Conservation (phyloP, 1,140 invertebrate species). For the Lordiphosa stackelbergi region DNA sequence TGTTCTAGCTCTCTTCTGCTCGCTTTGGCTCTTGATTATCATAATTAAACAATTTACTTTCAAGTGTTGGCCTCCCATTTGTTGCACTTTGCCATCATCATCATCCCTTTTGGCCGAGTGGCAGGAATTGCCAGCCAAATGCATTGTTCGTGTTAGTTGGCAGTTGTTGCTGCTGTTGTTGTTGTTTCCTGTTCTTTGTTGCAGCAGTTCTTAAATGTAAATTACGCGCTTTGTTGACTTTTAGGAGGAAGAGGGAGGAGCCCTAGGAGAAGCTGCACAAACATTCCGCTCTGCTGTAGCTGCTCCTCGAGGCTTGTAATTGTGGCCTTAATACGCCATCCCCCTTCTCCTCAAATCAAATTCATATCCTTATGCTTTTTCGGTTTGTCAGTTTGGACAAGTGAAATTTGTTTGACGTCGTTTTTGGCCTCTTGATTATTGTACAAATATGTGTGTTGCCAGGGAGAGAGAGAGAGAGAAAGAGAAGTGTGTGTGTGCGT, state of each 20-base stretch:
- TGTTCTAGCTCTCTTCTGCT: background rate
- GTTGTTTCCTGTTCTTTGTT: slow-evolving; percentile 66
- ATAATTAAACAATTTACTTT: slow-evolving; percentile 71
- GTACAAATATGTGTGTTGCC: background rate
- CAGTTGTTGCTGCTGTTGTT: slow-evolving; percentile 32
- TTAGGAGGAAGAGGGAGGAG: slow-evolving; percentile 9
- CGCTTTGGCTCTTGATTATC: slow-evolving; percentile 50
- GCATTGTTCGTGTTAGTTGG: slow-evolving; percentile 49
- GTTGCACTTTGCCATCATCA: slow-evolving; percentile 50
- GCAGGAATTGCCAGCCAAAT: slow-evolving; percentile 21
- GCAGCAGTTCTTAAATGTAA: slow-evolving; percentile 70
- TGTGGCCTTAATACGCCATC: background rate
- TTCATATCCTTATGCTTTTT: slow-evolving; percentile 1
- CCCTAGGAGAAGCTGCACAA: background rate
- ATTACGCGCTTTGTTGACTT: slow-evolving; percentile 72
- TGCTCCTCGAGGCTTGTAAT: slow-evolving; percentile 14
- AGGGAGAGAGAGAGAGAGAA: background rate
- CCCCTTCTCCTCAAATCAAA: background rate
- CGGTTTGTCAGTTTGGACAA: slow-evolving; percentile 42
- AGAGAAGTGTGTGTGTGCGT: slow-evolving; percentile 4
- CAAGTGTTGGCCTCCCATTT: slow-evolving; percentile 54
- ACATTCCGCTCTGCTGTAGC: background rate
- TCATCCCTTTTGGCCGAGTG: slow-evolving; percentile 21
- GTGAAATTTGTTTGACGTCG: slow-evolving; percentile 53
- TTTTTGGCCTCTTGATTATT: slow-evolving; percentile 13